Base-by-base conservation (phyloP, 1,140 invertebrate species). In the Achatina immaculata region DNA sequence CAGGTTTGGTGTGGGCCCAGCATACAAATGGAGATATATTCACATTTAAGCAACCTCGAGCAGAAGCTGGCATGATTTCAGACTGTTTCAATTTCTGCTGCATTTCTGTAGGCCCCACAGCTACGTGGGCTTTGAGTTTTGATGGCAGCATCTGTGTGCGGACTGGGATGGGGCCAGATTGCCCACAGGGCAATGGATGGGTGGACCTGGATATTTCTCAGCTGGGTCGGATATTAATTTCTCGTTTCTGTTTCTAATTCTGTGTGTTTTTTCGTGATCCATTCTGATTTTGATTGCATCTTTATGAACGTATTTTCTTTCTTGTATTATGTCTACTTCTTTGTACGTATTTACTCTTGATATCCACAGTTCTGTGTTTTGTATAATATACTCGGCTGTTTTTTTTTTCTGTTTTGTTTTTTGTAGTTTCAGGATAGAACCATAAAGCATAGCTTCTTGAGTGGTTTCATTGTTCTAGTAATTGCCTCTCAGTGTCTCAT, bases 111-210 rank as follows among this genome's bases (percentile, higher is more conserved):
- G 88, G 90, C 43, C 85, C 87, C 6, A 89, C 91, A 76, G 89
- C 91, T 40, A 82, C 93, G 16, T 94, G 93, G 93, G 85, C 91
- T 1, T 85, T 94, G 24, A 90, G 89, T 24, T 80, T 84, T 28
- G 80, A 89, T 78, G 92, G 92, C 0, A 80, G 89, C 24, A 88
- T 93, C 11, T 92, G 86, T 82, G 90, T 92, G 36, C 83, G 93
- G n/a, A 88, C 88, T 80, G 92, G 90, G 0, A 90, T 93, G 48
- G 88, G 86, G 34, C 82, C 86, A 34, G 82, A 80, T 11, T 91
- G 89, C 81, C 86, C 88, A 3, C 82, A 87, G 76, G 93, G 93
- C 0, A 80, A 85, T 28, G 85, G 88, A 28, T 93, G 93, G 93
- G 82, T 87, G 31, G 74, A 88, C 62, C 87, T 93, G 14, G 90